Base-by-base conservation (phyloP, 2,113 vertebrate genomes). In the Gracilinanus agilis region DNA sequence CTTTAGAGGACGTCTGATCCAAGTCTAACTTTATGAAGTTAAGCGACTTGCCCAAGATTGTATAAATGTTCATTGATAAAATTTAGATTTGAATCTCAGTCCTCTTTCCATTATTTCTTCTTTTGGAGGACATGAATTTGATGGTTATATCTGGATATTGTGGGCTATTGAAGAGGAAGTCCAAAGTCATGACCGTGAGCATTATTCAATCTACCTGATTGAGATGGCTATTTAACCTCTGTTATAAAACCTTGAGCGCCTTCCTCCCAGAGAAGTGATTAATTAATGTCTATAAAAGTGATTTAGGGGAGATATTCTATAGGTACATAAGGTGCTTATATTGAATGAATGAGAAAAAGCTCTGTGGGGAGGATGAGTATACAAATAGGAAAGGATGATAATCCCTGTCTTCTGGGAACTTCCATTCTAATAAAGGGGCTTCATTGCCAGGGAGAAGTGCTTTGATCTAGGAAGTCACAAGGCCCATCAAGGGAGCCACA, bases 251-350 rank as follows among this genome's bases (percentile, higher is more conserved):
- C 54, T 44, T 67, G 92, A 93, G 88, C 93, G 89, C 29, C 2
- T 89, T 83, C 53, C 44, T 94, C 54, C 24, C 58, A 9, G 53
- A 3, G n/a, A 83, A 40, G n/a, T 83, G 67, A n/a, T 93, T 91
- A 54, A 93, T 94, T 95, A 92, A 95, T 95, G 49, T 89, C 89
- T 94, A 24, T 29, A 88, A 1, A 83, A 44, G 27, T 13, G 19
- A 11, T 55, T 61, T 93, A n/a, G 53, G 93, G 55, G 49, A 92
- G 9, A 67, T 55, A 54, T 54, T 75, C 91, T 29, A 55, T 91
- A 34, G 23, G 3, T 90, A 90, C 89, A 10, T 91, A 54, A 92
- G 54, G 21, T 55, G 54, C 25, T 92, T 95, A 44, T 40, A 88
- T 94, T 83, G 19, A 13, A 90, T 91, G 44, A 93, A 67, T 61